phyloP scores from a whole-genome alignment of 2,113 vertebrate species.

The Hyperoodon ampullatus region DNA sequence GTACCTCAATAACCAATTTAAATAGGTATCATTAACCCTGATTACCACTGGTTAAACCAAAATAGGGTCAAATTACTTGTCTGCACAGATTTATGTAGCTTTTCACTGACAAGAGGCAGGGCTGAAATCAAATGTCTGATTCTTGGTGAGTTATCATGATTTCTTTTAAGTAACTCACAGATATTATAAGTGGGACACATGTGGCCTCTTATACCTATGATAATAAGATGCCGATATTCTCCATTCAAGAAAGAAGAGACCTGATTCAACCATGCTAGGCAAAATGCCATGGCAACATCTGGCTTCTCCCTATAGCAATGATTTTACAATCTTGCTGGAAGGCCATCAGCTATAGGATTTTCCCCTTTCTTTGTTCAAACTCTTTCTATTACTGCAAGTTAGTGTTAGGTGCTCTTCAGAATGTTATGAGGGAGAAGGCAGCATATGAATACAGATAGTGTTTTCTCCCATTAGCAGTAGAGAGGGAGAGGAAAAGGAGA shows the following conservation, averaged over 20 bases:
- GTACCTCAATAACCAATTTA: not conserved
- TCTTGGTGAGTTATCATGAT: not conserved
- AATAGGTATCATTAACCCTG: slow-evolving; percentile 49
- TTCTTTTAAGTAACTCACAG: slow-evolving; percentile 41
- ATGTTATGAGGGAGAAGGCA: not conserved
- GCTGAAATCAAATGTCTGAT: slow-evolving; percentile 4
- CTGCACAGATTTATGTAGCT: not conserved
- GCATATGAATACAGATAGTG: not conserved
- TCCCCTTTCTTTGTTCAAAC: slow-evolving; percentile 45
- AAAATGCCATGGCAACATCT: slow-evolving; percentile 66
- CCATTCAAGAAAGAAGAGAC: slow-evolving; percentile 29
- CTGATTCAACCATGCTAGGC: slow-evolving; percentile 26
- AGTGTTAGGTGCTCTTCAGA: slow-evolving; percentile 54
- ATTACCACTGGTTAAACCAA: slow-evolving; percentile 14
- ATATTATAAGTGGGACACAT: not conserved
- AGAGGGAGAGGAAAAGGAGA: slow-evolving; percentile 11
- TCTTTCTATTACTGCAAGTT: slow-evolving; percentile 29
- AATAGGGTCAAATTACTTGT: slow-evolving; percentile 10
- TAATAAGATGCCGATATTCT: slow-evolving; percentile 44
- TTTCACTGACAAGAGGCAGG: not conserved
- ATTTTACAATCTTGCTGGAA: slow-evolving; percentile 54
- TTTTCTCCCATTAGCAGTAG: slow-evolving; percentile 53
- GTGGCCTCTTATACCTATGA: not conserved
- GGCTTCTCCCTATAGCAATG: slow-evolving; percentile 25
- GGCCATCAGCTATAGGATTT: slow-evolving; percentile 35